Conservation (phyloP, 1,140 invertebrate genomes). For the Nebria ingens region DNA sequence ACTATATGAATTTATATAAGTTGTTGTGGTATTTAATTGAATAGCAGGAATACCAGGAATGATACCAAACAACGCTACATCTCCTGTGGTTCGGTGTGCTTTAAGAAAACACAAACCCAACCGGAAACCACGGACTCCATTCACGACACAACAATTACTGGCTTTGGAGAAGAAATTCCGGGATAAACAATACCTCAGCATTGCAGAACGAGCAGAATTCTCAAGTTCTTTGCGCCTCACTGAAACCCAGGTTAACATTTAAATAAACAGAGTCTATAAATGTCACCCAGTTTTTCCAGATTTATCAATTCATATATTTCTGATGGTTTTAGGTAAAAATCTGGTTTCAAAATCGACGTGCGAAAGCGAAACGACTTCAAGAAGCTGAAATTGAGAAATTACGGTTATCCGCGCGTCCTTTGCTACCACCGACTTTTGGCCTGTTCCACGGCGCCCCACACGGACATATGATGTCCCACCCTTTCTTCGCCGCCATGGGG, state of each 20-base stretch:
- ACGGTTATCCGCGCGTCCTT: constrained; percentile 28
- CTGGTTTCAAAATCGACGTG: constrained; percentile 94
- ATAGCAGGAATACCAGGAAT: constrained; percentile 23
- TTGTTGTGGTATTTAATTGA: no score
- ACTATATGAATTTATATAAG: no score
- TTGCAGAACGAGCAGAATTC: constrained; percentile 94
- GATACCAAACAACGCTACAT: constrained; percentile 19
- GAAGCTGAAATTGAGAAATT: constrained; percentile 89
- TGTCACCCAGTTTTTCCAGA: background rate
- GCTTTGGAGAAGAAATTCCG: constrained; percentile 93
- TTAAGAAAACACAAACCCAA: constrained; percentile 69
- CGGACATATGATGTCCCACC: constrained; percentile 22
- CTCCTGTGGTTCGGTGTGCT: constrained; percentile 32
- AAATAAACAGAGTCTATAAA: background rate
- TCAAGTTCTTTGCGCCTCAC: constrained; percentile 86
- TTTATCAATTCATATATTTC: constrained; percentile 18
- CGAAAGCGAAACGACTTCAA: constrained; percentile 88
- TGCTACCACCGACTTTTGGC: constrained; percentile 28
- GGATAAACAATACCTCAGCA: constrained; percentile 92
- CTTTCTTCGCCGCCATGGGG: constrained; percentile 32
- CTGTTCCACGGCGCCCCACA: constrained; percentile 23
- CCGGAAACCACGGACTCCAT: constrained; percentile 92
- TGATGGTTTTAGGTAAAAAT: constrained; percentile 83
- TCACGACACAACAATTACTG: constrained; percentile 91
- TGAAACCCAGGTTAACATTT: constrained; percentile 73